Conservation (phyloP, 2,797 vertebrate species). For the Pantherophis alleghaniensis region DNA sequence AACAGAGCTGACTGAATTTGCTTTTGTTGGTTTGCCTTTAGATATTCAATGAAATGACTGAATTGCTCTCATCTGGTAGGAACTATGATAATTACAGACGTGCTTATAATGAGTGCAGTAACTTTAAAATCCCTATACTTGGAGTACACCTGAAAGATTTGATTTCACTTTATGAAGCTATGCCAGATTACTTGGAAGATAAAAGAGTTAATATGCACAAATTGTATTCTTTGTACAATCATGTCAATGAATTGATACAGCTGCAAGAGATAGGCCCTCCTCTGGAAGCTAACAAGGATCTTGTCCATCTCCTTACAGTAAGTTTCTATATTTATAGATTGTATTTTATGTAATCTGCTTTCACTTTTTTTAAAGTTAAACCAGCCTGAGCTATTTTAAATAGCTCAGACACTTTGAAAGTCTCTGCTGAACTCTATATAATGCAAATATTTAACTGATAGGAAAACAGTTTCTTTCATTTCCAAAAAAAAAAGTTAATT, state of each 20-base stretch:
- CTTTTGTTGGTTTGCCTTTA: constrained; percentile 57
- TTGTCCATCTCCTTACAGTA: constrained; percentile 93
- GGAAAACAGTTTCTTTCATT: background rate
- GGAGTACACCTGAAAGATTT: constrained; percentile 95
- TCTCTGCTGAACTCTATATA: background rate
- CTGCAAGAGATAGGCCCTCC: constrained; percentile 88
- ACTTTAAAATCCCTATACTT: constrained; percentile 93
- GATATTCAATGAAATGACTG: constrained; percentile 94
- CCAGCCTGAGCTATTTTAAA: background rate
- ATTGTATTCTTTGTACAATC: constrained; percentile 88
- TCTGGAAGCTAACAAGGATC: constrained; percentile 92
- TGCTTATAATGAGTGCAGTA: constrained; percentile 82
- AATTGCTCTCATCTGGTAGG: constrained; percentile 90
- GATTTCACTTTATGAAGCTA: constrained; percentile 90
- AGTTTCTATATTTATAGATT: constrained; percentile 48
- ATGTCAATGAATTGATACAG: constrained; percentile 90
- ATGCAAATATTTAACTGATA: background rate
- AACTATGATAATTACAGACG: constrained; percentile 94
- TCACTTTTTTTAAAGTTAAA: background rate
- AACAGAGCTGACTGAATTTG: background rate
- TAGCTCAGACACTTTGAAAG: background rate
- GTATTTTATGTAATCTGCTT: background rate
- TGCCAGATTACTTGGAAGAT: constrained; percentile 89
- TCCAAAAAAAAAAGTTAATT: background rate
- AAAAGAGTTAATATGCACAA: constrained; percentile 92